phyloP scores from a whole-genome alignment of 1,140 invertebrate species.

The Macrocentrus cingulum region DNA sequence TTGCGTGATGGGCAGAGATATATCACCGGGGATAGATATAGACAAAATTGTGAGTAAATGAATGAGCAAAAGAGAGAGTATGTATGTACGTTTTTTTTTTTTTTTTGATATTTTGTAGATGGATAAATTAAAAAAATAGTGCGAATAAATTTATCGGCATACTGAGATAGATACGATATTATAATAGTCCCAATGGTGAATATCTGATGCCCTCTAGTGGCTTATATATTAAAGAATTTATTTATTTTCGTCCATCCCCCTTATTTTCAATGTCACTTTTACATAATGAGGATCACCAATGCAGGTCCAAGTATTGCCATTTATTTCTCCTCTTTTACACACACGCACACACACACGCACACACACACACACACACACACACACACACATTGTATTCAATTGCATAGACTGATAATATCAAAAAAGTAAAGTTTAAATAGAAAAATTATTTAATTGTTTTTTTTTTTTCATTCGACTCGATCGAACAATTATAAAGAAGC shows the following conservation, averaged over 20 bases:
- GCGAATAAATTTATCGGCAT: too few relatives aligned
- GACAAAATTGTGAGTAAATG: too few relatives aligned
- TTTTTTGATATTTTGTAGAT: too few relatives aligned
- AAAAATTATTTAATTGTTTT: slow-evolving; percentile 36
- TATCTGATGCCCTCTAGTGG: slow-evolving; percentile 33
- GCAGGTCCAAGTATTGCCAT: not conserved
- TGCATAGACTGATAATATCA: slow-evolving; percentile 39
- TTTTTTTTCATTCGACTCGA: slow-evolving; percentile 15
- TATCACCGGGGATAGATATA: not conserved
- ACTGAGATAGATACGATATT: not conserved
- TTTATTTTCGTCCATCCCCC: slow-evolving; percentile 40
- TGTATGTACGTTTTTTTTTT: too few relatives aligned
- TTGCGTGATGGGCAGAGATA: not conserved
- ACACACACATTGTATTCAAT: slow-evolving; percentile 41
- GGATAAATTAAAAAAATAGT: too few relatives aligned
- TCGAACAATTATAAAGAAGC: not conserved
- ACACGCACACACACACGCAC: not conserved
- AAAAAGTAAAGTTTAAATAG: slow-evolving; percentile 31
- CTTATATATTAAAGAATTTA: slow-evolving; percentile 49
- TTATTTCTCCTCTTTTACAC: not conserved
- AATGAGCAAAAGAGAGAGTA: too few relatives aligned
- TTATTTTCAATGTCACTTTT: slow-evolving; percentile 33
- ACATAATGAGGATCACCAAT: slow-evolving; percentile 13
- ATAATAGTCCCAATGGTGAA: not conserved
- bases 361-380: too few relatives aligned